These are phyloP conservation scores for Nyleta sp. DNA, from an alignment of 2,888 invertebrate genomes.

Conservation along the genomic window DNA sequence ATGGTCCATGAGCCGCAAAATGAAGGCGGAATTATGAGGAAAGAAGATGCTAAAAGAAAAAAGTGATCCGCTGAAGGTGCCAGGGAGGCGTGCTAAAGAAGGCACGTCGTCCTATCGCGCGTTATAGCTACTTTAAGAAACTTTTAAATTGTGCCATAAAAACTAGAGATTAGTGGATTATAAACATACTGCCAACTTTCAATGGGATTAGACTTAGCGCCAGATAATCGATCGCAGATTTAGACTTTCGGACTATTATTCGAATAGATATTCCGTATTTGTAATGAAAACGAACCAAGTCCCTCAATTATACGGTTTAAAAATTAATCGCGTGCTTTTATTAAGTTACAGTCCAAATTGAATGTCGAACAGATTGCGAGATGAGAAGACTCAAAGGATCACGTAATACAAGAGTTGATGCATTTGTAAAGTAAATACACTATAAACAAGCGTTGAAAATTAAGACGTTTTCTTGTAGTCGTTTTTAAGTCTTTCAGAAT, in stretches of 20 bases:
- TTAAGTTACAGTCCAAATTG: constrained; percentile 6
- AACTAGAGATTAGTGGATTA: constrained; percentile 80
- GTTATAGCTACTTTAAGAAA: constrained; percentile 73
- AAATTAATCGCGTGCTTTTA: constrained; percentile 19
- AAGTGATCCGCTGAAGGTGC: constrained; percentile 60
- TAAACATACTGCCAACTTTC: constrained; percentile 80
- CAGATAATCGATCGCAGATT: constrained; percentile 59
- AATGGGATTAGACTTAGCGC: constrained; percentile 74
- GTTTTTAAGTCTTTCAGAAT: no score
- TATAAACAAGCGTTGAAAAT: no score
- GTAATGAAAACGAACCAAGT: constrained; percentile 35
- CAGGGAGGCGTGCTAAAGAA: constrained; percentile 54
- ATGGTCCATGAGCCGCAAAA: constrained; percentile 81
- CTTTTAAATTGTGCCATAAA: constrained; percentile 80
- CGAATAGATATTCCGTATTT: constrained; percentile 53
- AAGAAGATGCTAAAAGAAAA: constrained; percentile 57
- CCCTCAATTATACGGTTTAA: constrained; percentile 1
- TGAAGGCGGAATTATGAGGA: constrained; percentile 75
- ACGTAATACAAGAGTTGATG: no score
- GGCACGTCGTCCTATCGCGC: constrained; percentile 65
- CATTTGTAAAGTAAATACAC: neutral
- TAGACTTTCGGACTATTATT: constrained; percentile 44
- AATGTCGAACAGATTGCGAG: neutral
- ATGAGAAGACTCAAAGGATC: no score
- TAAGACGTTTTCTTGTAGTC: no score